Percentiles rank a stretch among this genome's conserved stretches.
phyloP scores from a whole-genome alignment of 2,888 invertebrate species.

The Alloscopus bannaensis region DNA sequence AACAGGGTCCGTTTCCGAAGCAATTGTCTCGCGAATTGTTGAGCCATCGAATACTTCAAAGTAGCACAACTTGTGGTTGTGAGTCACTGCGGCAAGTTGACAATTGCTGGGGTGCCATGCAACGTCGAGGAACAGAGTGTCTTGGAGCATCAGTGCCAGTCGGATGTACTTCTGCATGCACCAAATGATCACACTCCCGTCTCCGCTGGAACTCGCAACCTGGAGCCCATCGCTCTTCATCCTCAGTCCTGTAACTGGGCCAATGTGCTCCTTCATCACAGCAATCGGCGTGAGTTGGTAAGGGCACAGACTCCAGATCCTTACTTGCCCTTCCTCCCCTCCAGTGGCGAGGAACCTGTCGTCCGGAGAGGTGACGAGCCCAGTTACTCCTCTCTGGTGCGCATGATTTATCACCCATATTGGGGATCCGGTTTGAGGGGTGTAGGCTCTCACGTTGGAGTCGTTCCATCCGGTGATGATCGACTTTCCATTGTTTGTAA shows the following conservation, averaged over 20 bases:
- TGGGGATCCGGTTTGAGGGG: slow-evolving; percentile 87
- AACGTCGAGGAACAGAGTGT: slow-evolving; percentile 71
- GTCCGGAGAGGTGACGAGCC: slow-evolving; percentile 84
- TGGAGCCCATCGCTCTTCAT: slow-evolving; percentile 82
- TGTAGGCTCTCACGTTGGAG: slow-evolving; percentile 82
- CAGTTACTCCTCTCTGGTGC: slow-evolving; percentile 92
- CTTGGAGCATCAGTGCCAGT: slow-evolving; percentile 69
- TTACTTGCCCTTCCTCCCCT: slow-evolving; percentile 77
- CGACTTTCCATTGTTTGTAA: slow-evolving; percentile 86
- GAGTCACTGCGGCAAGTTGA: slow-evolving; percentile 69
- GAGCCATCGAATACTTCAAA: slow-evolving; percentile 93
- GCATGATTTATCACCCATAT: slow-evolving; percentile 91
- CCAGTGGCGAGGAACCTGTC: slow-evolving; percentile 88
- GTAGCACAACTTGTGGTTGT: slow-evolving; percentile 79
- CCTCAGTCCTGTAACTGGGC: slow-evolving; percentile 71
- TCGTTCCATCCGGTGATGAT: slow-evolving; percentile 81
- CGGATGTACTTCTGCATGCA: slow-evolving; percentile 83
- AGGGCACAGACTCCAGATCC: slow-evolving; percentile 86
- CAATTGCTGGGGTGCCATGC: slow-evolving; percentile 72
- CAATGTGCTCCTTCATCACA: slow-evolving; percentile 91
- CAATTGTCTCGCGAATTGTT: slow-evolving; percentile 88
- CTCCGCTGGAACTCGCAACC: slow-evolving; percentile 92
- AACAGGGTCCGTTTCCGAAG: slow-evolving; percentile 86
- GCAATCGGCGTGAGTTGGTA: slow-evolving; percentile 82
- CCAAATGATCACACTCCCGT: slow-evolving; percentile 96